Evolutionary conservation across 2,113 vertebrate genomes (phyloP).

Genomic region (Limanda limanda): DNA sequence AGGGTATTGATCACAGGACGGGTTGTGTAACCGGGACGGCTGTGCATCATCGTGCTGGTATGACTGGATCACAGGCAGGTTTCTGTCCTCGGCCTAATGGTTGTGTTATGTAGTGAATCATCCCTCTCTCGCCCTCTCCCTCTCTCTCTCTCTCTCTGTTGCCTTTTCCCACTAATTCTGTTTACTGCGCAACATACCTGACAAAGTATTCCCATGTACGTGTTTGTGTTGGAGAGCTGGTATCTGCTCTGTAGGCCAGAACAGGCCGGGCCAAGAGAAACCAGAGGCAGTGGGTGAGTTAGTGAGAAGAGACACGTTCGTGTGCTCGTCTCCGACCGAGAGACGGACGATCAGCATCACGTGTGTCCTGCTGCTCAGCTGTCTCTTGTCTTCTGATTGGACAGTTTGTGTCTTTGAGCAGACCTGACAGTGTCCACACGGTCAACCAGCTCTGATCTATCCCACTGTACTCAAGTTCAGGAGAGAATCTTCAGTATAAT

Average conservation of each 20-base stretch:
- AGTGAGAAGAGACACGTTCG: neutral
- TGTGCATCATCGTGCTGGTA: conserved; percentile 35
- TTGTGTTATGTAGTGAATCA: conserved; percentile 45
- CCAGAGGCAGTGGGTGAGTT: neutral
- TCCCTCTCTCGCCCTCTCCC: neutral
- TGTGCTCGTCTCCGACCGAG: too few species aligned
- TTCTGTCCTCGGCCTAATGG: conserved; percentile 22
- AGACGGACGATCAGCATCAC: too few species aligned
- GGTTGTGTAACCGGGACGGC: neutral
- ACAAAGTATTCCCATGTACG: conserved; percentile 39
- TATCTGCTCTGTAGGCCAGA: conserved; percentile 15
- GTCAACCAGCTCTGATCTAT: conserved; percentile 29
- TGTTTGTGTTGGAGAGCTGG: neutral
- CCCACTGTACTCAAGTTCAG: conserved; percentile 21
- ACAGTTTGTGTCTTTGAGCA: neutral
- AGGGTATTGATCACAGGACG: conserved; percentile 27
- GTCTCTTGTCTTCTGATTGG: neutral
- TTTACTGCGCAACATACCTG: conserved; percentile 52
- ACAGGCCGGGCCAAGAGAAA: neutral
- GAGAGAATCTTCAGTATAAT: conserved; percentile 38
- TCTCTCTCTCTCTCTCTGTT: too few species aligned
- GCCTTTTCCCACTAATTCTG: conserved; percentile 41
- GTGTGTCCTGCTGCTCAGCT: too few species aligned
- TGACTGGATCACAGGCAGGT: conserved; percentile 42
- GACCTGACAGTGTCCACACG: neutral